A percentile compares a stretch with the other conserved stretches of the same genome.
These are phyloP conservation scores for Oenanthe oenanthe DNA, from an alignment of 2,113 vertebrate species.

Conservation along the genomic window DNA sequence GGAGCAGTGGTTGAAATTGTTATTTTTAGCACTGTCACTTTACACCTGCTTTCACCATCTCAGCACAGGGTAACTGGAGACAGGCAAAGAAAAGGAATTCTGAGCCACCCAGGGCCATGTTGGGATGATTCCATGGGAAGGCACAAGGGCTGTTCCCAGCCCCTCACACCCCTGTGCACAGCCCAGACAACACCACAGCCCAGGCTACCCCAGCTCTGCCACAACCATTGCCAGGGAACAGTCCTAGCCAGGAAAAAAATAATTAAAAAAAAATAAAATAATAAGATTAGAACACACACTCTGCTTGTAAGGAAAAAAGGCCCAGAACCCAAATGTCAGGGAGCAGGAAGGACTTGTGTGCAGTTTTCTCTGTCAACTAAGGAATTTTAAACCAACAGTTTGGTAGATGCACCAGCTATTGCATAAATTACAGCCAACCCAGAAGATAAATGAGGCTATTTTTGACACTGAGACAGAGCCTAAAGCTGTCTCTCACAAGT, in stretches of 20 bases:
- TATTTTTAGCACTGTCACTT: not conserved
- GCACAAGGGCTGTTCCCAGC: not conserved
- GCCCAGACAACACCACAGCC: not conserved
- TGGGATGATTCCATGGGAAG: not conserved
- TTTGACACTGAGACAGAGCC: fast-evolving
- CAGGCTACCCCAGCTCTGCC: not conserved
- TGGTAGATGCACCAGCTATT: not conserved
- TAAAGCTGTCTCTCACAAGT: not conserved
- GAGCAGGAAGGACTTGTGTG: not conserved
- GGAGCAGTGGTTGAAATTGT: not conserved
- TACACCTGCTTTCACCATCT: slow-evolving; percentile 24
- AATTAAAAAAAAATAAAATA: not conserved
- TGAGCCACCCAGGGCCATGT: fast-evolving
- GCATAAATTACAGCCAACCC: not conserved
- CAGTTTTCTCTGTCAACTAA: not conserved
- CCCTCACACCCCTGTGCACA: not conserved
- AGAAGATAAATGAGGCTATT: not conserved
- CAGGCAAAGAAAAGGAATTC: not conserved
- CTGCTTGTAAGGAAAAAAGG: not conserved
- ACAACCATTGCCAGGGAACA: fast-evolving
- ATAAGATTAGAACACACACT: not conserved
- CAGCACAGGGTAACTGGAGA: not conserved
- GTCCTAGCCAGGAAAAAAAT: not conserved
- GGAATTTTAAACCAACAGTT: not conserved
- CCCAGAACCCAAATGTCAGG: not conserved